Conservation (phyloP, 2,113 vertebrate genomes). For the Euleptes europaea region DNA sequence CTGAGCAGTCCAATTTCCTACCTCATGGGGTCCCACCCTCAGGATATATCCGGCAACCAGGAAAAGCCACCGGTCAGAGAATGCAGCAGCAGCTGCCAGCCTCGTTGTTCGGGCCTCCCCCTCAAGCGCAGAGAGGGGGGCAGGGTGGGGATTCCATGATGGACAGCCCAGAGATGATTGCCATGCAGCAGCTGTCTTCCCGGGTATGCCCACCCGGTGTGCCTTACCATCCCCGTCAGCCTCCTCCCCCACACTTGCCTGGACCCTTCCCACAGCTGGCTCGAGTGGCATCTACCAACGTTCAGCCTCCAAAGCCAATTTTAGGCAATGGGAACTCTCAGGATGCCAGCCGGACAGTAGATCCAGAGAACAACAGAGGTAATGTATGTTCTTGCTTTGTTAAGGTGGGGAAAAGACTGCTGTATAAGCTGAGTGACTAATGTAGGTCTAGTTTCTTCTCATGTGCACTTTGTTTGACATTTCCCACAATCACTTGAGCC, state of each 20-base stretch:
- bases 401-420: not conserved
- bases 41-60: slow-evolving; percentile 78
- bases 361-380: slow-evolving; percentile 69
- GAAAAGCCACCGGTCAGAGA: slow-evolving; percentile 68
- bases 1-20: slow-evolving; percentile 85
- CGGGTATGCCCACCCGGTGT: slow-evolving; percentile 85
- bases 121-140: slow-evolving; percentile 78
- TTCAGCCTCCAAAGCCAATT: slow-evolving; percentile 61
- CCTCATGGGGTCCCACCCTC: slow-evolving; percentile 77
- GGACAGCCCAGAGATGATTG: slow-evolving; percentile 98
- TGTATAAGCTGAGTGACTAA: not conserved
- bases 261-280: slow-evolving; percentile 79
- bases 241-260: slow-evolving; percentile 61
- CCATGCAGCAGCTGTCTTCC: slow-evolving; percentile 95
- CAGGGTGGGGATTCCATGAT: slow-evolving; percentile 91
- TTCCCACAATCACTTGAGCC: no score
- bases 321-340: slow-evolving; percentile 56
- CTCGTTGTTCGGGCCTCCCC: slow-evolving; percentile 62
- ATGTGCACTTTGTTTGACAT: rapidly evolving
- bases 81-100: slow-evolving; percentile 51
- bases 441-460: not conserved
- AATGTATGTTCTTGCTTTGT: not conserved
- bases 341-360: slow-evolving; percentile 54
- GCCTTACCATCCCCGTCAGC: slow-evolving; percentile 77
- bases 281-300: slow-evolving; percentile 58